A percentile compares a stretch with the other conserved stretches of the same genome.
These are phyloP conservation scores for Hipposideros armiger DNA, from an alignment of 2,113 vertebrate genomes.

Conservation along the genomic window DNA sequence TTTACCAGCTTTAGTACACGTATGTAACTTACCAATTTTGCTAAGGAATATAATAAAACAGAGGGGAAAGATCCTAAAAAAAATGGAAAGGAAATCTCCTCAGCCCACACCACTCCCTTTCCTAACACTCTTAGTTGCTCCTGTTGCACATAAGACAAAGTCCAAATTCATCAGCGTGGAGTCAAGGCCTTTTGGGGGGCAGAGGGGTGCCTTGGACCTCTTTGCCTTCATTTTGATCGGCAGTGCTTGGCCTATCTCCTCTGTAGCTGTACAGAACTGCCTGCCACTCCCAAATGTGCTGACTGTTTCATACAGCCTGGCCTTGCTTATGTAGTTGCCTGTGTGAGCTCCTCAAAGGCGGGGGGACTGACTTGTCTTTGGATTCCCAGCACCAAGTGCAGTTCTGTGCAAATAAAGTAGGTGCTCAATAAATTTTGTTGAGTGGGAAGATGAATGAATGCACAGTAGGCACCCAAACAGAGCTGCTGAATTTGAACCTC, in stretches of 20 bases:
- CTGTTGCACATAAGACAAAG: neutral
- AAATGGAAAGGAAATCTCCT: neutral
- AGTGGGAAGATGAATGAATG: neutral
- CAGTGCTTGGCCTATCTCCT: too few species aligned
- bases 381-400: neutral
- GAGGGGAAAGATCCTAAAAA: neutral
- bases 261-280: neutral
- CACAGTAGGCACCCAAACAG: neutral
- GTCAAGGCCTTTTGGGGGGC: rapidly evolving
- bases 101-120: neutral
- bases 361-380: neutral
- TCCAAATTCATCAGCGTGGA: rapidly evolving
- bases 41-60: neutral
- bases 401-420: neutral
- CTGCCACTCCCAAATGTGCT: rapidly evolving
- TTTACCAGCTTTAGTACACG: neutral
- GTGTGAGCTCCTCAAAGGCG: neutral
- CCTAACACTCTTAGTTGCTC: neutral
- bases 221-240: rapidly evolving
- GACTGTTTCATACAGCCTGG: rapidly evolving
- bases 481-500: neutral
- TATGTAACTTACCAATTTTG: neutral
- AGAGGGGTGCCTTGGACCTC: neutral
- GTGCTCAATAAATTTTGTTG: neutral
- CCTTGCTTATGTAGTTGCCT: neutral